Conservation (phyloP, 2,113 vertebrate species). For the Sprattus sprattus region DNA sequence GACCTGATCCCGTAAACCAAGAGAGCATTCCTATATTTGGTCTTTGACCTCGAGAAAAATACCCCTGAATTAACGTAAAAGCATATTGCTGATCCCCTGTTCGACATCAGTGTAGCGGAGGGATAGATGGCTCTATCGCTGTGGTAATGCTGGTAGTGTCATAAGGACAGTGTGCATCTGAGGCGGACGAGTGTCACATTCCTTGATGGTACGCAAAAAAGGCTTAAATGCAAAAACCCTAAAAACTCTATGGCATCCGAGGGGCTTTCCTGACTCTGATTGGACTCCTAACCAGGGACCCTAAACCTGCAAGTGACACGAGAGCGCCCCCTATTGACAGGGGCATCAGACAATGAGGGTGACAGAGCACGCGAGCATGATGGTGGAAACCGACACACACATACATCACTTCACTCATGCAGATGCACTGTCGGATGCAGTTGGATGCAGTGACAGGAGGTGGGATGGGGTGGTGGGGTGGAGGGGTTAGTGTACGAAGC, state of each 20-base stretch:
- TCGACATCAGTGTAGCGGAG: neutral
- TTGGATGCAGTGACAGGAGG: conserved; percentile 21
- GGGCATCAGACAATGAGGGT: neutral
- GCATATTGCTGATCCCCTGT: conserved; percentile 3
- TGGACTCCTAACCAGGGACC: neutral
- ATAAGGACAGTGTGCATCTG: neutral
- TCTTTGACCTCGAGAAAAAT: conserved; percentile 33
- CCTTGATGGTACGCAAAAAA: neutral
- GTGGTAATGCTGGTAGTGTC: neutral
- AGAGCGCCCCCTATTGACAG: neutral
- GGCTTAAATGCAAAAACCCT: neutral
- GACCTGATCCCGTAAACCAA: conserved; percentile 23
- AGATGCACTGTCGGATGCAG: conserved; percentile 16
- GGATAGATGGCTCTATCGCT: neutral
- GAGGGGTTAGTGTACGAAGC: neutral
- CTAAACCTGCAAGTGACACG: neutral
- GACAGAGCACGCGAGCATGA: neutral
- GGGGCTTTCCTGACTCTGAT: too few species aligned
- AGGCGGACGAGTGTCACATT: neutral
- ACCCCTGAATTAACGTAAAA: neutral
- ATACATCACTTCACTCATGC: neutral
- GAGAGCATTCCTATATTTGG: conserved; percentile 25
- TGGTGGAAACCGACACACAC: neutral
- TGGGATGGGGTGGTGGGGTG: neutral
- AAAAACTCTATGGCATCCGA: too few species aligned